These are phyloP conservation scores for Talpa occidentalis DNA, from an alignment of 2,113 vertebrate genomes.

Conservation along the genomic window DNA sequence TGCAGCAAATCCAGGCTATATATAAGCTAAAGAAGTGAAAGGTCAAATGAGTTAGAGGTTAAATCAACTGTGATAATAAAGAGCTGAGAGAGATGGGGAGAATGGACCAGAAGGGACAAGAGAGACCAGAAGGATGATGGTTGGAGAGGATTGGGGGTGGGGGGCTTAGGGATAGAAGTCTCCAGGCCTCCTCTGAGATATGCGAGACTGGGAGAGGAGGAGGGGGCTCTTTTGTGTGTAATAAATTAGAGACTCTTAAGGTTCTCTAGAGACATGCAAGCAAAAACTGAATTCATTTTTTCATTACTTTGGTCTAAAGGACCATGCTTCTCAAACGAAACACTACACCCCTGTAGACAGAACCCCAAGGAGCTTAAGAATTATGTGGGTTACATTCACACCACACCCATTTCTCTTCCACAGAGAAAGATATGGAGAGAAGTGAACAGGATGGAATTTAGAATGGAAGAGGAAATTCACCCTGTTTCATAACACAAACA, in stretches of 20 bases:
- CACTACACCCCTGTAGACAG: neutral
- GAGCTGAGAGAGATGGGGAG: neutral
- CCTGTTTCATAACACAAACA: neutral
- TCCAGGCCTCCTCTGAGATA: neutral
- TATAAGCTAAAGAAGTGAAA: neutral
- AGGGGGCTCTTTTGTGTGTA: neutral
- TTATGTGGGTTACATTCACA: neutral
- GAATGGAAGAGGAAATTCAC: neutral
- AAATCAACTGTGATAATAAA: neutral
- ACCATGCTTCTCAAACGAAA: neutral
- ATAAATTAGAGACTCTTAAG: neutral
- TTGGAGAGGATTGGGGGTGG: rapidly evolving
- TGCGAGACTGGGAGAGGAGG: neutral
- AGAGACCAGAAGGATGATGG: neutral
- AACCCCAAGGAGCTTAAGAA: neutral
- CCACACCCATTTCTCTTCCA: neutral
- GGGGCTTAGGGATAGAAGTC: neutral
- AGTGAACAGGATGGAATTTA: neutral
- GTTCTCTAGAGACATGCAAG: neutral
- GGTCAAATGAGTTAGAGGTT: neutral
- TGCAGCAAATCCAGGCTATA: neutral
- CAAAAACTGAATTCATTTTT: neutral
- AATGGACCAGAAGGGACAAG: rapidly evolving
- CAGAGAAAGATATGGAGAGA: neutral
- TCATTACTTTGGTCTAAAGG: neutral